Percentiles rank a stretch among this genome's conserved stretches.
Conservation (phyloP, 92 coral and sea anemone species). For the Paragorgia papillata region DNA sequence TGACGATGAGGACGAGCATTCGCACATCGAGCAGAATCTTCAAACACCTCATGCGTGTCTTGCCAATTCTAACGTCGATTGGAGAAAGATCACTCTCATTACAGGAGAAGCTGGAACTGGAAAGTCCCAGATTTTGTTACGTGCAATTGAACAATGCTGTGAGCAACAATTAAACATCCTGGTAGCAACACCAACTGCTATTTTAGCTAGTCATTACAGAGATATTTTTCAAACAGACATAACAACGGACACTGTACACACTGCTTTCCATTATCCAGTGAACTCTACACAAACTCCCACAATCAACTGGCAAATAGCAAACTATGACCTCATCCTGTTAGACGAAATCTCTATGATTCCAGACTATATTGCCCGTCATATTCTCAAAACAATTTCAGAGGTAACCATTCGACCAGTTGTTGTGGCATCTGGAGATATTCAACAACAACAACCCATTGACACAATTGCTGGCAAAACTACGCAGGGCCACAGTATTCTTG, state of each 20-base stretch:
- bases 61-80: no score
- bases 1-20: no score
- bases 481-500: not conserved
- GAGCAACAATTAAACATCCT: not conserved
- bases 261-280: constrained; percentile 13
- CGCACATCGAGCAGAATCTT: no score
- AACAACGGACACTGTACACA: constrained; percentile 22
- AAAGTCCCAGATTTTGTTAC: no score
- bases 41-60: no score
- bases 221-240: not conserved
- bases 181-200: not conserved
- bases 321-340: not conserved
- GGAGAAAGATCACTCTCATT: no score
- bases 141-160: no score
- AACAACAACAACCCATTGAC: constrained; percentile 17
- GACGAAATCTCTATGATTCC: constrained; percentile 36
- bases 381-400: not conserved
- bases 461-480: not conserved
- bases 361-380: not conserved
- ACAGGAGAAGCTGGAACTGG: no score
- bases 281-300: not conserved
- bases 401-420: constrained; percentile 18
- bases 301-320: not conserved
- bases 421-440: not conserved
- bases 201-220: not conserved